A percentile compares a stretch with the other conserved stretches of the same genome.
phyloP scores from a whole-genome alignment of 2,797 vertebrate species.

The Clarias laeviceps region DNA sequence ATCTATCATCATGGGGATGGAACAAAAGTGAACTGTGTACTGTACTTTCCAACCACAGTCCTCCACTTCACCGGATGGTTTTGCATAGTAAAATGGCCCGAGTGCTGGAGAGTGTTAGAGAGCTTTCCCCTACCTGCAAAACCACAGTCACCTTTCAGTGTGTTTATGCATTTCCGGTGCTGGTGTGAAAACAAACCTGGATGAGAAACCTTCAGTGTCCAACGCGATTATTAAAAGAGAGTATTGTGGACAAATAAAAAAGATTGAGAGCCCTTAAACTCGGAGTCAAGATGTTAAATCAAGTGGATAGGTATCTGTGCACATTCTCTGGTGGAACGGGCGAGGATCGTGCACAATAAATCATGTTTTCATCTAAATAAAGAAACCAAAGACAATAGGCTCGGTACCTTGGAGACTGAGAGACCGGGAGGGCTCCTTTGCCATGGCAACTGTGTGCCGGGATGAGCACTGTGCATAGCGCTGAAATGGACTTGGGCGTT shows the following conservation, averaged over 20 bases:
- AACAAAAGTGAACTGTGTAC: constrained; percentile 46
- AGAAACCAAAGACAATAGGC: constrained; percentile 83
- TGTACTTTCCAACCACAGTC: constrained; percentile 47
- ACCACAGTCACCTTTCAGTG: constrained; percentile 26
- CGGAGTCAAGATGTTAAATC: constrained; percentile 18
- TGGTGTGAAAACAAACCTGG: constrained; percentile 12
- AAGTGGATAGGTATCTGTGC: constrained; percentile 53
- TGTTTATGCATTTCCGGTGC: constrained; percentile 36
- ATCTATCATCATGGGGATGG: constrained; percentile 42
- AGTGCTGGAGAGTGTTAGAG: constrained; percentile 51
- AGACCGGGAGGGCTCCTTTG: constrained; percentile 83
- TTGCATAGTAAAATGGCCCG: constrained; percentile 58
- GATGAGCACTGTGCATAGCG: constrained; percentile 67
- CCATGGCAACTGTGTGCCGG: constrained; percentile 80
- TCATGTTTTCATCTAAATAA: constrained; percentile 85
- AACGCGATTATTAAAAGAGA: neutral
- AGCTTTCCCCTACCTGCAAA: constrained; percentile 29
- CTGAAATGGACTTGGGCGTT: constrained; percentile 77
- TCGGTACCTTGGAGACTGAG: constrained; percentile 83
- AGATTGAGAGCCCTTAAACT: constrained; percentile 6
- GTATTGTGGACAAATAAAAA: neutral
- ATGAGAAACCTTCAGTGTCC: neutral
- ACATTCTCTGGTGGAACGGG: constrained; percentile 59
- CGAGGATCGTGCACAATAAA: constrained; percentile 75
- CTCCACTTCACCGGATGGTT: constrained; percentile 54